These are phyloP conservation scores for Trichoplusia ni DNA, from an alignment of 1,140 invertebrate species.

Conservation along the genomic window DNA sequence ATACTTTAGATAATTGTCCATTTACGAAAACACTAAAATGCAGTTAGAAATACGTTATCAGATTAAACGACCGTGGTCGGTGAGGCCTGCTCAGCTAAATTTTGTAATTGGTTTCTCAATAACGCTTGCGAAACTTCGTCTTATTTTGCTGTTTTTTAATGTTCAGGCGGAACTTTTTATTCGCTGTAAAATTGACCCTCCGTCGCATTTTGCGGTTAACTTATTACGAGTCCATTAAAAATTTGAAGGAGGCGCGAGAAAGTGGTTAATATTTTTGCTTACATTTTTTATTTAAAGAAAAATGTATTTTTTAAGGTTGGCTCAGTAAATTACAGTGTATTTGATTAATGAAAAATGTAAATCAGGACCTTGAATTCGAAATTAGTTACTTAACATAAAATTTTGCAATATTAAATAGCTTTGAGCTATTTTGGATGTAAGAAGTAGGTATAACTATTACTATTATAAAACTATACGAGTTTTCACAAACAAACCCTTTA, in stretches of 20 bases:
- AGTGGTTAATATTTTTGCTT: background rate
- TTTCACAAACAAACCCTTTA: no score
- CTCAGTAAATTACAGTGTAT: no score
- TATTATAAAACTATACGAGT: no score
- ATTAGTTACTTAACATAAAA: no score
- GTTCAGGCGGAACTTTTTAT: constrained; percentile 1
- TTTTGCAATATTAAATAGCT: no score
- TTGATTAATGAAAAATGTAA: no score
- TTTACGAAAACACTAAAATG: constrained; percentile 1
- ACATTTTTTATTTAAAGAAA: background rate
- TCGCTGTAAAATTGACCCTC: background rate
- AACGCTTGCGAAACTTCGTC: constrained; percentile 22
- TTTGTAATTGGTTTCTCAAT: constrained; percentile 44
- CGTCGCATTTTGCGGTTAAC: background rate
- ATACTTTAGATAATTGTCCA: background rate
- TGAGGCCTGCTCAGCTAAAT: constrained; percentile 39
- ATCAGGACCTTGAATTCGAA: no score
- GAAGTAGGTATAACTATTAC: no score
- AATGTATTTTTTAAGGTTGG: no score
- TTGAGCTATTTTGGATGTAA: no score
- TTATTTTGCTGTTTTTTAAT: constrained; percentile 16
- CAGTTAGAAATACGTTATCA: constrained; percentile 14
- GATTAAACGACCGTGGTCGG: constrained; percentile 17
- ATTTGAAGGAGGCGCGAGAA: background rate
- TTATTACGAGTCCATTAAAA: background rate